A percentile compares a stretch with the other conserved stretches of the same genome.
Conservation (phyloP, 2,888 invertebrate genomes). For the Euplexia lucipara region DNA sequence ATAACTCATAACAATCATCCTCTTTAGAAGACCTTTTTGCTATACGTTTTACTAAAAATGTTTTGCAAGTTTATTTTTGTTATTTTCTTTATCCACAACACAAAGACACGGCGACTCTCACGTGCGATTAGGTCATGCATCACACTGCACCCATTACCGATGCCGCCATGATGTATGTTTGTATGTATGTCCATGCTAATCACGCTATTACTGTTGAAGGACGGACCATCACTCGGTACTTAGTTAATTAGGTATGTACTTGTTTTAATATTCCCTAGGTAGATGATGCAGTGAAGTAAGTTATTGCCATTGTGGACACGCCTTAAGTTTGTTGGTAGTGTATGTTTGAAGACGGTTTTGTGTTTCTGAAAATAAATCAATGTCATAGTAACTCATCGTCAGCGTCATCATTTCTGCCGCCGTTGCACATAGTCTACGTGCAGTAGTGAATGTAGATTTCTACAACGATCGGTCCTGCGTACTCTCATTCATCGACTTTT, state of each 20-base stretch:
- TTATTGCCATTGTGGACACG: constrained; percentile 1
- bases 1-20: too few relatives aligned
- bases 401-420: too few relatives aligned
- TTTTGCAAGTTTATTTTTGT: not conserved
- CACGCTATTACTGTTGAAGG: constrained; percentile 45
- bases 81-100: constrained; percentile 10
- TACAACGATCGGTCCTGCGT: too few relatives aligned
- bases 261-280: constrained; percentile 1
- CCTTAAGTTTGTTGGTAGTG: not conserved
- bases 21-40: not conserved
- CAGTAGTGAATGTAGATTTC: too few relatives aligned
- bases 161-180: constrained; percentile 23
- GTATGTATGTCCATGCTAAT: constrained; percentile 52
- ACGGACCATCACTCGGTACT: constrained; percentile 40
- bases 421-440: too few relatives aligned
- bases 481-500: too few relatives aligned
- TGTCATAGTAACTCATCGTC: too few relatives aligned
- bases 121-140: constrained; percentile 62
- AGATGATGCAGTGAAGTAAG: not conserved
- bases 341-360: too few relatives aligned
- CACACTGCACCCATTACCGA: constrained; percentile 35
- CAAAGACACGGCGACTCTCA: constrained; percentile 34
- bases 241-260: constrained; percentile 41
- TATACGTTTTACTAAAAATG: not conserved
- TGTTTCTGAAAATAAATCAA: too few relatives aligned